phyloP scores from a whole-genome alignment of 2,888 invertebrate species.

The Drosophila acutilabella region DNA sequence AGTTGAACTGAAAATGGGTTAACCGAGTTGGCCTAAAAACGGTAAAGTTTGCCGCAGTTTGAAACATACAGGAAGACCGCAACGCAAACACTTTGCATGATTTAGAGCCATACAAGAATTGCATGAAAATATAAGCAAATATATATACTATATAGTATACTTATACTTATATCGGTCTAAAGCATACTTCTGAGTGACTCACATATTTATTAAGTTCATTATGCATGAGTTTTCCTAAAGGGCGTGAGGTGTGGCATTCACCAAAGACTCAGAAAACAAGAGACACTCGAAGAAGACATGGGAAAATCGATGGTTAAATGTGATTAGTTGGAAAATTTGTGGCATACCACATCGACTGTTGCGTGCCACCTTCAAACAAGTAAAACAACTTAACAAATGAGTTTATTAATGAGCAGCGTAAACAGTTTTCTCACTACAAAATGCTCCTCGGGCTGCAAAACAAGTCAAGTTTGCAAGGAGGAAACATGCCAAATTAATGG shows the following conservation, averaged over 20 bases:
- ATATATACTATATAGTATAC: constrained; percentile 19
- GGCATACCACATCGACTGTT: constrained; percentile 33
- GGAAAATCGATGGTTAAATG: constrained; percentile 57
- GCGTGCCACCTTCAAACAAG: constrained; percentile 42
- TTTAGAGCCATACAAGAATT: constrained; percentile 61
- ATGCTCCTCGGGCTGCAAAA: background rate
- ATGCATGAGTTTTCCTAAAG: constrained; percentile 24
- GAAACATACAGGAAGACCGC: constrained; percentile 58
- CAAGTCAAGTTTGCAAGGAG: constrained; percentile 1
- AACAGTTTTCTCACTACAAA: constrained; percentile 34
- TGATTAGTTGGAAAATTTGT: constrained; percentile 48
- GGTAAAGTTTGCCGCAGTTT: constrained; percentile 67
- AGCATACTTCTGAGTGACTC: constrained; percentile 40
- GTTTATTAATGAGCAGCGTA: constrained; percentile 59
- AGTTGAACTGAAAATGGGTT: constrained; percentile 60
- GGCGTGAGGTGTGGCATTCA: constrained; percentile 33
- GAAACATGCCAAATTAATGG: constrained; percentile 25
- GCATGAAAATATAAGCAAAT: constrained; percentile 34
- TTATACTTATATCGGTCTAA: constrained; percentile 13
- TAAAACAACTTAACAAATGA: constrained; percentile 58
- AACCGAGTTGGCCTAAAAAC: constrained; percentile 73
- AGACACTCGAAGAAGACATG: constrained; percentile 9
- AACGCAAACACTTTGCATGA: constrained; percentile 69
- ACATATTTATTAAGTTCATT: constrained; percentile 41
- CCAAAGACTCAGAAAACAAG: background rate